Base-by-base conservation (phyloP, 2,797 vertebrate species). In the Rallus crepitans region DNA sequence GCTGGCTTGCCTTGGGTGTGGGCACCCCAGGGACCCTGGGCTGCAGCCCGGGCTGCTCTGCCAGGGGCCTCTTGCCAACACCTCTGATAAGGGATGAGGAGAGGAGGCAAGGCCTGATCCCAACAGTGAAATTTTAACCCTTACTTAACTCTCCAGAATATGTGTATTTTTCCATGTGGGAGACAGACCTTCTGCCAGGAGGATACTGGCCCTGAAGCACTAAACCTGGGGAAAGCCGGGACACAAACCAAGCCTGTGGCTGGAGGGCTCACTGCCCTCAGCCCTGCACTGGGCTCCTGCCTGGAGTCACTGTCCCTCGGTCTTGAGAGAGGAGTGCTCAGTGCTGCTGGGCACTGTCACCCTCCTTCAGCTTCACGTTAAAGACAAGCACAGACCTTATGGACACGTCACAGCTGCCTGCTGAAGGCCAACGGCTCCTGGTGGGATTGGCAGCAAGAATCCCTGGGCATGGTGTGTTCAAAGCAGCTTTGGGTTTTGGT, bases 341-440 rank as follows among this genome's bases (percentile, higher is more conserved):
- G 72, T 3, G 14, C 65, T 31, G 63, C 56, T 33, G 52, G 11
- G 69, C 31, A 3, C 39, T 2, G 0, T 30, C 7, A n/a, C 28
- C 35, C 39, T 14, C 39, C 53, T 35, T 5, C 0, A 15, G 8
- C 57, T 10, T 23, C 12, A 3, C 0, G 11, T 16, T 12, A 45
- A 23, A 35, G 28, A 9, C 47, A 3, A n/a, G 61, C 37, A 28
- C 42, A 20, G 28, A 2, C 16, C 24, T 42, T 0, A 0, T 10
- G 2, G 53, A 4, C 14, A 33, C 1, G 23, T 6, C 19, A 10
- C 1, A 6, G 37, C 61, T 25, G 21, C 2, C 31, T 15, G 68
- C 48, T 61, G 27, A 2, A 30, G 66, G 40, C n/a, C 6, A 2
- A 3, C 4, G 2, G 61, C 63, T 45, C 11, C 23, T 11, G 4